phyloP scores from a whole-genome alignment of 2,888 invertebrate species.

The Zele albiditarsus region DNA sequence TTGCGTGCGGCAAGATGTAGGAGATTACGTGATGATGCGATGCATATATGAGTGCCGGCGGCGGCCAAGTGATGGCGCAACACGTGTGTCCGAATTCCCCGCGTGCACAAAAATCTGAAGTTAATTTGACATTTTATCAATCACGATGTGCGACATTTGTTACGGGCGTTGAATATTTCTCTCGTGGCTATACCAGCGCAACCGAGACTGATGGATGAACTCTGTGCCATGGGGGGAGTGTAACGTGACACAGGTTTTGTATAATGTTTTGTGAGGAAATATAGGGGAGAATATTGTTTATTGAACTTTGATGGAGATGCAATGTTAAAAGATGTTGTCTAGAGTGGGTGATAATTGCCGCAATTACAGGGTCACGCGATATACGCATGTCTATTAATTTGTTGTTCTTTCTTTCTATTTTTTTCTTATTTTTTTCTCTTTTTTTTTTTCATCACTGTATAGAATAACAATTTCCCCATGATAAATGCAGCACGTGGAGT shows the following conservation, averaged over 20 bases:
- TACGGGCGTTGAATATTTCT: conserved; percentile 42
- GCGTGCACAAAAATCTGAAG: conserved; percentile 57
- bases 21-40: conserved; percentile 16
- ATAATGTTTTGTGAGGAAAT: conserved; percentile 39
- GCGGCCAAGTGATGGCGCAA: neutral
- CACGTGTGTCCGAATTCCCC: conserved; percentile 42
- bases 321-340: conserved; percentile 54
- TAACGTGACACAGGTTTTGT: conserved; percentile 59
- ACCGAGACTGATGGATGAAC: conserved; percentile 62
- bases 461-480: conserved; percentile 57
- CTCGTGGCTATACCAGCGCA: conserved; percentile 43
- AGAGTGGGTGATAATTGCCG: conserved; percentile 55
- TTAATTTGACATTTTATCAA: conserved; percentile 71
- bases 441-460: conserved; percentile 7
- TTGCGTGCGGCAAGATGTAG: conserved; percentile 25
- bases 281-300: conserved; percentile 58
- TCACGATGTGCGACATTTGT: conserved; percentile 59
- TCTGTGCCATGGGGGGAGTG: conserved; percentile 54
- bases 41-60: neutral
- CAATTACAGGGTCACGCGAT: conserved; percentile 30
- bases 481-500: conserved; percentile 61
- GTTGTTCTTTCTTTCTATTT: conserved; percentile 5
- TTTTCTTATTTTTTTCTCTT: conserved; percentile 26
- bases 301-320: conserved; percentile 65
- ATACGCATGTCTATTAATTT: conserved; percentile 20